Evolutionary conservation across 2,797 vertebrate species (phyloP), one percentile per base, ranked within the genome.

Genomic region (Tarsius wallacei): DNA sequence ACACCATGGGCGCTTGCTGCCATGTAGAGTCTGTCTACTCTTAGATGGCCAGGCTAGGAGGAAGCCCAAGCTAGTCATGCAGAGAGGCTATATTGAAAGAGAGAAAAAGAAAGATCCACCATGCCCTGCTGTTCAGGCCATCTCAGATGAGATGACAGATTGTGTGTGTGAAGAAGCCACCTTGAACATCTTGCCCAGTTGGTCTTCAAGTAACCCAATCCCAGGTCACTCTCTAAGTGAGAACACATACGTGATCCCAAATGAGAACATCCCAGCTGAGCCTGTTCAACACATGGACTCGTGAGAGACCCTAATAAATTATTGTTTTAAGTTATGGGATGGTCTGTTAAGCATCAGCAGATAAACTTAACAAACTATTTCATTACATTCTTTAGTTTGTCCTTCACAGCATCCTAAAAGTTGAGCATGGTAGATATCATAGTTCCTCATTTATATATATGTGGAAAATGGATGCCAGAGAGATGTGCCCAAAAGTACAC

Each of bases 1-100:
- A n/a, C 1, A 10, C 13, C 2, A 26, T n/a, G 78, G 10, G 5
- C 2, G 5, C 12, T 7, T 15, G 9, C 6, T 26, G 13, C 49
- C 16, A 2, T 4, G 7, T 14, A 47, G 47, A 19, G 33, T 26
- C 16, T 22, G 28, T 36, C 31, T 21, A 4, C 49, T 14, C 13
- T 36, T 14, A 90, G 17, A 64, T 11, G 15, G 28, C 6, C 36
- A 51, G 31, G 57, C n/a, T 28, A 5, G 1, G 53, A 63, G n/a
- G 47, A 55, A 86, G n/a, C n/a, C 16, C 28, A 12, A 36, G 36
- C 2, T 28, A 51, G 16, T 51, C 68, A 26, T 4, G 3, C 7
- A 19, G 31, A 36, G 19, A 53, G 24, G 17, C 59, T 33, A 1
- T 42, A 28, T 0, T 5, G 71, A 87, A n/a, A 5, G 8, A 33